Percentiles rank a stretch among this genome's conserved stretches.
Conservation (phyloP, 2,797 vertebrate genomes). For the Clarias fuscus region DNA sequence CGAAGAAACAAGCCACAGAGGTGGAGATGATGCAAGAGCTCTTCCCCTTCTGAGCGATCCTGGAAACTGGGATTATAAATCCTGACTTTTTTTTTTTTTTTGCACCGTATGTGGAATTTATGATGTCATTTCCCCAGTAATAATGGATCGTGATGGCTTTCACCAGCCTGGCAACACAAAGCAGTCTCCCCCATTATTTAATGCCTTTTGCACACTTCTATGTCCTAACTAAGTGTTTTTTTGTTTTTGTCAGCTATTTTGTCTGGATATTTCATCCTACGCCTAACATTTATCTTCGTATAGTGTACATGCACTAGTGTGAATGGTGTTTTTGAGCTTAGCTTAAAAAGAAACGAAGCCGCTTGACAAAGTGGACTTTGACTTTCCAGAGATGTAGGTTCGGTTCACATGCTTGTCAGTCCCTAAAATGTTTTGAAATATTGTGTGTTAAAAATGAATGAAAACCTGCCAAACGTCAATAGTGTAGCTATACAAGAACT, state of each 20-base stretch:
- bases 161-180: slow-evolving; percentile 82
- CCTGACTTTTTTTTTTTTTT: not conserved
- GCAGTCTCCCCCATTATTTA: not conserved
- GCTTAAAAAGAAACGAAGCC: not conserved
- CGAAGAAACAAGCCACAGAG: not conserved
- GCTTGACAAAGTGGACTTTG: not conserved
- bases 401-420: not conserved
- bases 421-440: not conserved
- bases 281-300: too few relatives aligned
- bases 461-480: not conserved
- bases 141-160: slow-evolving; percentile 96
- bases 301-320: not conserved
- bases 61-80: not conserved
- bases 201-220: not conserved
- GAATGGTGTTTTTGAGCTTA: not conserved
- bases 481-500: not conserved
- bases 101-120: slow-evolving; percentile 77
- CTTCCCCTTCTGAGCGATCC: not conserved
- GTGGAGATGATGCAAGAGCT: not conserved
- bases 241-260: not conserved
- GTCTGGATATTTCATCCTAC: not conserved
- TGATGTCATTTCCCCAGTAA: slow-evolving; percentile 92
- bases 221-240: too few relatives aligned
- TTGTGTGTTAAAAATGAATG: not conserved
- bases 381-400: not conserved